Percentiles rank a stretch among this genome's conserved stretches.
Conservation (phyloP, 1,140 invertebrate genomes). For the Apis dorsata region DNA sequence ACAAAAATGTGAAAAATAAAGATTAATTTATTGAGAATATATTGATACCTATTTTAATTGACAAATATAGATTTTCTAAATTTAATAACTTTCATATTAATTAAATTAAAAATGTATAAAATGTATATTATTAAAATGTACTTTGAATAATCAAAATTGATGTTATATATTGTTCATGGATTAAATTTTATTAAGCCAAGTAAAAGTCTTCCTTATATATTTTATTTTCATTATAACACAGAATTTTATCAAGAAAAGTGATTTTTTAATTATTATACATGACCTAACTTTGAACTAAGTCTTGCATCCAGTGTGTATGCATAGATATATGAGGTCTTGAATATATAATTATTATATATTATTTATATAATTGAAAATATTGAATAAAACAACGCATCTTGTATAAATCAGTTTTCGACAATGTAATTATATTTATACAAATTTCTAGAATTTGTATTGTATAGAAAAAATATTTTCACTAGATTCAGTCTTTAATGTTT, state of each 20-base stretch:
- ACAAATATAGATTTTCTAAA: slow-evolving; percentile 6
- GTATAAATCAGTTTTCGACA: slow-evolving; percentile 18
- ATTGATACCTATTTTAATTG: slow-evolving; percentile 31
- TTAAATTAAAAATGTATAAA: slow-evolving; percentile 29
- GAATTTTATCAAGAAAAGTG: neutral
- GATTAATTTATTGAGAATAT: slow-evolving; percentile 31
- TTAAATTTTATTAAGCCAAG: slow-evolving; percentile 39
- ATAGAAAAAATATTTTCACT: neutral
- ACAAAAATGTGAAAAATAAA: neutral
- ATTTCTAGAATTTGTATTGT: neutral
- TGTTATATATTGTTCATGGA: slow-evolving; percentile 32
- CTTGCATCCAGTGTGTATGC: slow-evolving; percentile 25
- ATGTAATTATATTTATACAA: neutral
- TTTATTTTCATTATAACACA: slow-evolving; percentile 33
- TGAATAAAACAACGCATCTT: slow-evolving; percentile 45
- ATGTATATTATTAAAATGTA: slow-evolving; percentile 33
- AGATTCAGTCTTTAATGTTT: neutral
- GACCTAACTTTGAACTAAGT: slow-evolving; percentile 23
- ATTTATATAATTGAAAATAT: slow-evolving; percentile 38
- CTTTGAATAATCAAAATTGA: slow-evolving; percentile 40
- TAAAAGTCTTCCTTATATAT: slow-evolving; percentile 30
- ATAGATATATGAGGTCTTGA: slow-evolving; percentile 11
- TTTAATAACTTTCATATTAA: slow-evolving; percentile 39
- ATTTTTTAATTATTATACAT: slow-evolving; percentile 18
- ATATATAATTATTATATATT: slow-evolving; percentile 35